Conservation (phyloP, 2,888 invertebrate genomes). For the Cactoblastis cactorum region DNA sequence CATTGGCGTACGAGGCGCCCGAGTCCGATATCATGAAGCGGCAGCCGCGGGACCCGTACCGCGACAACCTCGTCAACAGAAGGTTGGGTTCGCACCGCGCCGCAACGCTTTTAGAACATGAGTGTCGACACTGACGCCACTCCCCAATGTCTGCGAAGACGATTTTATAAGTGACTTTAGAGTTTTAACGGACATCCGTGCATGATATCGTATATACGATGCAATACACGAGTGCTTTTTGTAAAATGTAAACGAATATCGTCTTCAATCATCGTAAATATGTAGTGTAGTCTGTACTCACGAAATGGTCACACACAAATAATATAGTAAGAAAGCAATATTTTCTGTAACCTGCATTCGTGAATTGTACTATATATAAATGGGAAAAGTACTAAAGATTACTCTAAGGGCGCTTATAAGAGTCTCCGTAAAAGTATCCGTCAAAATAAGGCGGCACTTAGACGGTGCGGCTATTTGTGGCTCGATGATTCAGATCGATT, state of each 20-base stretch:
- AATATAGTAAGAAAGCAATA: not conserved
- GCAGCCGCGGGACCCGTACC: slow-evolving; percentile 97
- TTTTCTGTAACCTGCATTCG: not conserved
- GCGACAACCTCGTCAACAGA: slow-evolving; percentile 99
- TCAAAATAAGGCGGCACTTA: not conserved
- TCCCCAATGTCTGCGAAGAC: slow-evolving; percentile 36
- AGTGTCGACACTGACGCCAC: slow-evolving; percentile 67
- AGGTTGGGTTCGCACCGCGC: slow-evolving; percentile 84
- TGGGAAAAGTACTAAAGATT: not conserved
- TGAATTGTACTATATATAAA: not conserved
- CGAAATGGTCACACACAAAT: not conserved
- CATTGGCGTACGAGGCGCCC: slow-evolving; percentile 99
- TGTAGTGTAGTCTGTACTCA: no score
- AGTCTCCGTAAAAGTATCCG: not conserved
- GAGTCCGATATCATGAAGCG: slow-evolving; percentile 99
- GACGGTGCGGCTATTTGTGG: slow-evolving; percentile 66
- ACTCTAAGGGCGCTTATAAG: not conserved
- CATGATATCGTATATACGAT: slow-evolving; percentile 3
- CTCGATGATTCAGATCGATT: slow-evolving; percentile 48
- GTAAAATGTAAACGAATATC: no score
- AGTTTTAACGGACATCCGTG: not conserved
- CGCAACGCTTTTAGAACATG: slow-evolving; percentile 63
- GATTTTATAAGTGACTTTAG: slow-evolving; percentile 10
- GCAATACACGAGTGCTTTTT: slow-evolving; percentile 1
- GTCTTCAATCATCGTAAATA: no score